phyloP scores from a whole-genome alignment of 2,113 vertebrate species.

The Naja naja region DNA sequence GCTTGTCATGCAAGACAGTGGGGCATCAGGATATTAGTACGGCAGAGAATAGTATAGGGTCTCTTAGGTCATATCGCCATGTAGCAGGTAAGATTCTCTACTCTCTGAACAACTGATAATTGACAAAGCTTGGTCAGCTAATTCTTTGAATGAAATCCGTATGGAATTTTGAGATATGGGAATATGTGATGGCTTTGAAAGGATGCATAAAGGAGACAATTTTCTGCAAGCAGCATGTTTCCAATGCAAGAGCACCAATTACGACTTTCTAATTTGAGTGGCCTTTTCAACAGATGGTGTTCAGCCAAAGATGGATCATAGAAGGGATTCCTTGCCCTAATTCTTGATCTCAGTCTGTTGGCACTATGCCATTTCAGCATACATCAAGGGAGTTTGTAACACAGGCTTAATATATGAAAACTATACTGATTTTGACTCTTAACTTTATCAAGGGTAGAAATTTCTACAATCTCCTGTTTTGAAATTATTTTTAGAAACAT shows the following conservation, averaged over 20 bases:
- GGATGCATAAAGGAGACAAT: neutral
- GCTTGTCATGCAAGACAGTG: neutral
- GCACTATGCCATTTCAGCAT: neutral
- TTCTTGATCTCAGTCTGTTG: neutral
- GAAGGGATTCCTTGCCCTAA: neutral
- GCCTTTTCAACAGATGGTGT: neutral
- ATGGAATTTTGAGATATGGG: neutral
- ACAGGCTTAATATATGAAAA: neutral
- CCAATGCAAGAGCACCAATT: neutral
- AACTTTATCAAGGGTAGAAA: neutral
- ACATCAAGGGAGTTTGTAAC: neutral
- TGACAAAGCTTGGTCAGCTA: neutral
- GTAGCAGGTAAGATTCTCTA: neutral
- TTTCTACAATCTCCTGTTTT: neutral
- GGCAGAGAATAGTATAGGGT: neutral
- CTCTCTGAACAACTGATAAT: neutral
- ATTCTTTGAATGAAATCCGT: neutral
- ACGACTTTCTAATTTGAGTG: neutral
- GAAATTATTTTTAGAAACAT: neutral
- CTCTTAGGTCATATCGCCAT: neutral
- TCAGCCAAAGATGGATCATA: neutral
- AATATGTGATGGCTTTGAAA: neutral
- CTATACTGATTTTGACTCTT: neutral
- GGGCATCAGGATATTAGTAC: neutral
- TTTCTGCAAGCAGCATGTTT: neutral